Base-by-base conservation (phyloP, 2,888 invertebrate species). In the Doris montereyensis region DNA sequence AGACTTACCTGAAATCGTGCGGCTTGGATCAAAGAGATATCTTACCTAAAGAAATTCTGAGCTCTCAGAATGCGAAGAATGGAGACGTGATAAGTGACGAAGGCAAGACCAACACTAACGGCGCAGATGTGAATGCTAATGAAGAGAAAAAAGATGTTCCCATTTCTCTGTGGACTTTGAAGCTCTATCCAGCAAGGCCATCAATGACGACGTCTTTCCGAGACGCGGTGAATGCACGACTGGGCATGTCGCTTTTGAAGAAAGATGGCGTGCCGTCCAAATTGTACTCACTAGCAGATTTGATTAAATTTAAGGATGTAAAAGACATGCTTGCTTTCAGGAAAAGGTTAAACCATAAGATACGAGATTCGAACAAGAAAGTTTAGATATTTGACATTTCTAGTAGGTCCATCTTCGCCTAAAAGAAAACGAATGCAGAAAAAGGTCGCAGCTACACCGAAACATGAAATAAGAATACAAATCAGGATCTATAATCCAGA, bases 131-230 rank as follows among this genome's bases (percentile, higher is more conserved):
- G n/a, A 68, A 21, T 2, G 5, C 4, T 17, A 10, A 24, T 60
- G 71, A 32, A 5, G 58, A 3, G 2, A 35, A 76, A 2, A 30
- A 76, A 13, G 78, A 21, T 2, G 77, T 70, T 24, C 52, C 52
- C 52, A 83, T 77, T 21, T 84, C 83, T 74, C 80, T 90, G 35
- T 91, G 91, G 91, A 79, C 80, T 52, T 81, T 86, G 17, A 84
- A 82, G 77, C 60, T 91, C 3, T 90, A 88, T 82, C 89, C 90
- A 5, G 84, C 87, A 1, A 72, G 78, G 2, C 35, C 80, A 1
- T 81, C 84, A n/a, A 87, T 88, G 86, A 83, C 85, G 2, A 75
- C 84, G 30, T 89, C 90, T 28, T 83, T 90, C n/a, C 13, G 74
- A 10, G 74, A 83, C 26, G 85, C 87, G 5, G 58, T 88, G 10